Percentiles rank a stretch among this genome's conserved stretches.
These are phyloP conservation scores for Campylomormyrus tamandua DNA, from an alignment of 2,113 vertebrate species.

Conservation along the genomic window DNA sequence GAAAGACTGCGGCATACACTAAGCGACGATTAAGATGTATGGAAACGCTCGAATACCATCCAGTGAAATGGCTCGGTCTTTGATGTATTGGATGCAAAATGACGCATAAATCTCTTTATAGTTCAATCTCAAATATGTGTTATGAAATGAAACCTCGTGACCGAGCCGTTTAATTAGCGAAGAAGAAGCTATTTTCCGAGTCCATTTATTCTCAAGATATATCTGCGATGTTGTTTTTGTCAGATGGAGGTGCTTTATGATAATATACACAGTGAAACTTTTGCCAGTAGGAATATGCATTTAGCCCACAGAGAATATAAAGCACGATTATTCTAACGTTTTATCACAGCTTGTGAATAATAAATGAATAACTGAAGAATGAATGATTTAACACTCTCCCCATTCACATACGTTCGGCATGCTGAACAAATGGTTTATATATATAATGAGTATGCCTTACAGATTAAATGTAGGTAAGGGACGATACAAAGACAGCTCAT, in stretches of 20 bases:
- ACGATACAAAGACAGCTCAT: neutral
- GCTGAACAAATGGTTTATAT: neutral
- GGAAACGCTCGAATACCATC: neutral
- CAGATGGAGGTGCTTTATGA: neutral
- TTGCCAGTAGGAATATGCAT: neutral
- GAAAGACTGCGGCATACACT: neutral
- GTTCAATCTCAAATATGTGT: neutral
- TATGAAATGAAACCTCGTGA: neutral
- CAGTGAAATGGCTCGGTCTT: neutral
- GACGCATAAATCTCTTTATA: neutral
- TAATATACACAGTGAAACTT: neutral
- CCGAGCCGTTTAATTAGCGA: neutral
- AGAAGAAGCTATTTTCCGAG: neutral
- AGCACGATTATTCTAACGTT: neutral
- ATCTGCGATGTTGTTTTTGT: neutral
- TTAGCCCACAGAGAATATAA: neutral
- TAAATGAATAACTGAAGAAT: neutral
- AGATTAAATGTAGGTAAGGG: neutral
- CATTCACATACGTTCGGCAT: neutral
- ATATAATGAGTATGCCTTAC: neutral
- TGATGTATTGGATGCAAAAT: neutral
- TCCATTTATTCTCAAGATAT: neutral
- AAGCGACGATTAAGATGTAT: neutral
- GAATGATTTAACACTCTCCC: neutral
- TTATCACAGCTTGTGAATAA: neutral